Evolutionary conservation across 2,113 vertebrate genomes (phyloP), one percentile per base, ranked within the genome.

Genomic region (Phalacrocorax brasilianus): DNA sequence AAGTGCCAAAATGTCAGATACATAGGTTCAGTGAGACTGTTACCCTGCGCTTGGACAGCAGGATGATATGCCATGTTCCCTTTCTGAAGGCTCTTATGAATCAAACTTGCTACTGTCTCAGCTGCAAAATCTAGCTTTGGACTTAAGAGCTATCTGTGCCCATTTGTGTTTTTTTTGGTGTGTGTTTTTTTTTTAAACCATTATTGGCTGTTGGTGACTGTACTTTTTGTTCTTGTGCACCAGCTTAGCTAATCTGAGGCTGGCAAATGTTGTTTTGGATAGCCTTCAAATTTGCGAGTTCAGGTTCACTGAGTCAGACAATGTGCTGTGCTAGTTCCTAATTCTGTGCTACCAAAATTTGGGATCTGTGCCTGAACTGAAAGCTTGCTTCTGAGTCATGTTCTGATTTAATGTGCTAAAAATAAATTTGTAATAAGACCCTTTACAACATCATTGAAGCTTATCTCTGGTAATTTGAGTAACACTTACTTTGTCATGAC

Each of bases 341-440:
- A 86, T 89, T 93, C 73, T 71, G 56, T 59, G 59, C 68, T 81
- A 88, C 68, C 49, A 47, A 67, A 89, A 95, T 68, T 89, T 56
- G 52, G 61, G 76, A 89, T 93, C 76, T 56, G 68, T 91, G 87
- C 80, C 80, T 93, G 80, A 89, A 78, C 61, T 68, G 86, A 89
- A 91, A 91, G 89, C 44, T 32, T 74, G 75, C 86, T 81, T 93
- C 76, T 95, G 91, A 97, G 86, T 95, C 86, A 84, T 89, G 59
- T 59, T 93, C 88, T 92, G 68, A 81, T 94, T 91, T 89, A 81
- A 93, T 35, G n/a, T 78, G 84, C 95, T 95, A 95, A 95, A 95
- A 95, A 96, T 95, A 97, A 87, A 81, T 50, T 55, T 86, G 65
- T 26, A 59, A 23, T 81, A 93, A 83, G 94, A 81, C 44, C 32